A percentile compares a stretch with the other conserved stretches of the same genome.
These are phyloP conservation scores for Amazona finschi DNA, from an alignment of 2,797 vertebrate species.

Conservation along the genomic window DNA sequence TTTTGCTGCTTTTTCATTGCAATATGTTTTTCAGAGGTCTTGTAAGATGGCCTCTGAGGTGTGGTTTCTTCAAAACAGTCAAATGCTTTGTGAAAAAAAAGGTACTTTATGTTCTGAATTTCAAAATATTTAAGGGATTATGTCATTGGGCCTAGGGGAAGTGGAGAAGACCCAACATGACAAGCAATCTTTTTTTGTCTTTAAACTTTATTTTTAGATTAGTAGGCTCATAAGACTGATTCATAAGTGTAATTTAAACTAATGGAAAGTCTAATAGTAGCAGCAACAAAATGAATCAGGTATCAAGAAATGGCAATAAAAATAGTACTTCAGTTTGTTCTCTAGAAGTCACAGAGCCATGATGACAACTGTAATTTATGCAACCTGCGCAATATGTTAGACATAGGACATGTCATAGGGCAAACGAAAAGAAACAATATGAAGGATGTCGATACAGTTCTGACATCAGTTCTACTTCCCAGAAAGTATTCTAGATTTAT, in stretches of 20 bases:
- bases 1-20: slow-evolving; percentile 53
- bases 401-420: background rate
- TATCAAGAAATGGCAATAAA: slow-evolving; percentile 26
- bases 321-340: slow-evolving; percentile 7
- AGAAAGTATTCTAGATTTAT: background rate
- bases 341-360: background rate
- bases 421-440: background rate
- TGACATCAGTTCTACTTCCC: background rate
- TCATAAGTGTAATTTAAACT: slow-evolving; percentile 9
- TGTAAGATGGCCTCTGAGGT: slow-evolving; percentile 30
- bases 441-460: background rate
- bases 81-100: slow-evolving; percentile 33
- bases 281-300: background rate
- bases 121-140: slow-evolving; percentile 45
- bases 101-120: slow-evolving; percentile 54
- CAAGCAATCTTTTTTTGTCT: slow-evolving; percentile 1
- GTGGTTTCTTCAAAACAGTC: slow-evolving; percentile 39
- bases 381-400: background rate
- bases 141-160: slow-evolving; percentile 39
- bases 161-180: background rate
- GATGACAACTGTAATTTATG: background rate
- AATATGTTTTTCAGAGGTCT: slow-evolving; percentile 42
- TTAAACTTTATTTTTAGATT: background rate
- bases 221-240: background rate
- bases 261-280: slow-evolving; percentile 12